Evolutionary conservation across 92 coral and sea anemone genomes (phyloP).

Genomic region (Blastomussa wellsi): DNA sequence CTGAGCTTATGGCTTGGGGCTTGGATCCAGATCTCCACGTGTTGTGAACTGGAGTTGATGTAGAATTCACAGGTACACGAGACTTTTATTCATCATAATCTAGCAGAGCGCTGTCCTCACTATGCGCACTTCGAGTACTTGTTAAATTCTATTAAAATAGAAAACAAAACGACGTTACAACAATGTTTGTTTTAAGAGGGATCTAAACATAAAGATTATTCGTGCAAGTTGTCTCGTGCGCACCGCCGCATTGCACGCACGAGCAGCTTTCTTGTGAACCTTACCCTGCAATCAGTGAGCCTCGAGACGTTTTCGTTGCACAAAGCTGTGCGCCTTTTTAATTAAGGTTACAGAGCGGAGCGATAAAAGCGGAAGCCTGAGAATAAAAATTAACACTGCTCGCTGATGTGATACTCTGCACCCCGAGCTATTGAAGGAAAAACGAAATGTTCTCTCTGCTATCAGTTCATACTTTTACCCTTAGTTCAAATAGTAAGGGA

Average conservation of each 20-base stretch:
- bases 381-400: too few species aligned
- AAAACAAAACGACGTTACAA: not conserved
- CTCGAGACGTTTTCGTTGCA: not conserved
- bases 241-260: not conserved
- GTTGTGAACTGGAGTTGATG: not conserved
- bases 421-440: too few species aligned
- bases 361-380: too few species aligned
- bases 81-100: slow-evolving; percentile 36
- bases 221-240: not conserved
- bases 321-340: too few species aligned
- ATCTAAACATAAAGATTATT: too few species aligned
- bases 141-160: slow-evolving; percentile 22
- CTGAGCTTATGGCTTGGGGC: not conserved
- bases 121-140: slow-evolving; percentile 30
- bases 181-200: too few species aligned
- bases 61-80: not conserved
- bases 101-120: slow-evolving; percentile 46
- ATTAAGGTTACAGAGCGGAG: too few species aligned
- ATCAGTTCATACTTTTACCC: too few species aligned
- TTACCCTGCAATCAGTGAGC: not conserved
- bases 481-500: too few species aligned
- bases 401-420: too few species aligned
- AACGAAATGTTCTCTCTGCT: too few species aligned
- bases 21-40: not conserved
- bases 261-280: not conserved